Base-by-base conservation (phyloP, 2,888 invertebrate species). In the Philereme transversata region DNA sequence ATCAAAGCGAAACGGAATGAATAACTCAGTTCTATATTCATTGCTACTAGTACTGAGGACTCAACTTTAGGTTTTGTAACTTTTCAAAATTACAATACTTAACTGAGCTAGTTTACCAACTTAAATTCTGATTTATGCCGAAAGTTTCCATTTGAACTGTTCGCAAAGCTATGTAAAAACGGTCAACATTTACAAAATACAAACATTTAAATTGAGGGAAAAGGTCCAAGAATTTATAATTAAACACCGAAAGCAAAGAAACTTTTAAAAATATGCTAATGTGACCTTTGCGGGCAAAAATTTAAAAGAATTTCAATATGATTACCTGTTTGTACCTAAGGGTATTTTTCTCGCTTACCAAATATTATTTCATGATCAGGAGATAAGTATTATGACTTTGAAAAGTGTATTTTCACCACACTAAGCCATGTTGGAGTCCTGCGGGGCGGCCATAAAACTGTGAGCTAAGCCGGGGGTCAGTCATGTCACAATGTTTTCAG, bases 201-300 rank as follows among this genome's bases (percentile, higher is more conserved):
- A 56, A 57, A 67, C 53, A 64, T 65, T 61, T 47, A 68, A 68
- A 70, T 68, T 60, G 53, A 56, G 48, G 60, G 51, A 57, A 62
- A 65, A 63, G 54, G 60, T 33, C 47, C 35, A 49, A 59, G 49
- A 59, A 64, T 65, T 69, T 67, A 62, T 66, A 66, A 66, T 65
- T 65, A 56, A 65, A 49, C 54, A 43, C 43, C 47, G 48, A 55
- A 51, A 57, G 43, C 46, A 34, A 47, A 55, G 52, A 51, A 65
- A 57, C 59, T 60, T 54, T 41, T 55, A 63, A 61, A 63, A 68
- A 66, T 64, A 68, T 70, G 68, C n/a, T 62, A 70, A 68, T 70
- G 64, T 59, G 49, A 68, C 68, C 68, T 68, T 64, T 67, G 38
- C 22, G 33, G 40, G 43, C 9, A 53, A 53, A 60, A 49, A 56